A percentile compares a stretch with the other conserved stretches of the same genome.
Conservation (phyloP, 2,888 invertebrate genomes). For the Anorthoa munda region DNA sequence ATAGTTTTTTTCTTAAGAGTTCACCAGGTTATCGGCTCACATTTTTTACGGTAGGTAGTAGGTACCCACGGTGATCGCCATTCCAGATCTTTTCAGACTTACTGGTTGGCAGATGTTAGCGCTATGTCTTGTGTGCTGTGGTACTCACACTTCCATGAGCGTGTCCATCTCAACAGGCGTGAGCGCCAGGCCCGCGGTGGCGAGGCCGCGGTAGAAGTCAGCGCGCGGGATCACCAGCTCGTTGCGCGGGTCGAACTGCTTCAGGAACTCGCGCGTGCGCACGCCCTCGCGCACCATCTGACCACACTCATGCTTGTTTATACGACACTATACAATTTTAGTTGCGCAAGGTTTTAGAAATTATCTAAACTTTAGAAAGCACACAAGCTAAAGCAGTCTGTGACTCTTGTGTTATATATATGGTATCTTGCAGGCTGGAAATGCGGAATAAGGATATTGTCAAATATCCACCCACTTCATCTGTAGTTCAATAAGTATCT, state of each 20-base stretch:
- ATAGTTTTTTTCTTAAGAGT: background rate
- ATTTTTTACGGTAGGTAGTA: no score
- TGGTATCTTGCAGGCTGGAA: no score
- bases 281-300: slow-evolving; percentile 93
- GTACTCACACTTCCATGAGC: slow-evolving; percentile 93
- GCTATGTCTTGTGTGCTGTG: background rate
- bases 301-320: background rate
- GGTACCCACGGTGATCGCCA: background rate
- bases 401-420: no score
- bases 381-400: no score
- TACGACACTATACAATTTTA: background rate
- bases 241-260: slow-evolving; percentile 92
- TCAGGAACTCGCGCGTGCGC: slow-evolving; percentile 92
- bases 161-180: slow-evolving; percentile 93
- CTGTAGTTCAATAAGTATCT: no score
- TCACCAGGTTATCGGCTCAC: background rate
- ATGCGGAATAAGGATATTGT: background rate
- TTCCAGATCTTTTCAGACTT: background rate
- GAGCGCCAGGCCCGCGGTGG: slow-evolving; percentile 92
- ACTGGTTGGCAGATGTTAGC: background rate
- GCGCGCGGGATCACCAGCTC: slow-evolving; percentile 92
- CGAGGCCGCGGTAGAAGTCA: slow-evolving; percentile 94
- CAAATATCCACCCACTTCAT: background rate
- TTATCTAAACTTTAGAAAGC: background rate
- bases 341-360: background rate